Conservation (phyloP, 2,797 vertebrate species). For the Peromyscus aztecus region DNA sequence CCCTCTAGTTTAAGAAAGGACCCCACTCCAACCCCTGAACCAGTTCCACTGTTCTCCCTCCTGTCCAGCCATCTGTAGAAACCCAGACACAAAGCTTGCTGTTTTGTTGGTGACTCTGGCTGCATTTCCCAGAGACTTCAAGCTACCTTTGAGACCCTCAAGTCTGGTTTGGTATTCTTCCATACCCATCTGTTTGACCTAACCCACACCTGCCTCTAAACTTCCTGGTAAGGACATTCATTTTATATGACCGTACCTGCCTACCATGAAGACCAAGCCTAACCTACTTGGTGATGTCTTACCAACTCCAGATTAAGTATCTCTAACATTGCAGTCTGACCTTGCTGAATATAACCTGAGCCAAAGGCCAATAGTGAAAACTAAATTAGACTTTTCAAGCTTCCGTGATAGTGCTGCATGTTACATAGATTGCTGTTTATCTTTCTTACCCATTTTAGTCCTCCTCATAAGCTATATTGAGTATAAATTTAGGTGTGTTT, state of each 20-base stretch:
- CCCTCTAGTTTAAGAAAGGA: background rate
- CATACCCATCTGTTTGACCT: background rate
- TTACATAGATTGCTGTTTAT: background rate
- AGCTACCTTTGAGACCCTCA: background rate
- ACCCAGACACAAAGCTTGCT: background rate
- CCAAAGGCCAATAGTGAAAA: background rate
- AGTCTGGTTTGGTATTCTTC: background rate
- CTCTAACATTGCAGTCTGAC: background rate
- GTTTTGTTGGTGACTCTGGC: background rate
- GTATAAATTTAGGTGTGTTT: background rate
- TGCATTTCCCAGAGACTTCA: conserved; percentile 18
- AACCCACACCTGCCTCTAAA: background rate
- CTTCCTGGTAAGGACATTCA: background rate
- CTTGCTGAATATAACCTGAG: background rate
- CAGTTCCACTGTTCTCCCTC: background rate
- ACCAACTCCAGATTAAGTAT: background rate
- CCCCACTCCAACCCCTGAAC: background rate
- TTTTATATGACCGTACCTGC: background rate
- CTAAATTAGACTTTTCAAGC: background rate
- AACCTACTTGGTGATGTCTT: background rate
- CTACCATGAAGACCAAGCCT: background rate
- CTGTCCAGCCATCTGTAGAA: background rate
- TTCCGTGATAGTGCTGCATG: background rate
- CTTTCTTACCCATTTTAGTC: background rate
- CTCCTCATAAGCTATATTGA: background rate